Conservation (phyloP, 2,113 vertebrate species). For the Tamias sibiricus region DNA sequence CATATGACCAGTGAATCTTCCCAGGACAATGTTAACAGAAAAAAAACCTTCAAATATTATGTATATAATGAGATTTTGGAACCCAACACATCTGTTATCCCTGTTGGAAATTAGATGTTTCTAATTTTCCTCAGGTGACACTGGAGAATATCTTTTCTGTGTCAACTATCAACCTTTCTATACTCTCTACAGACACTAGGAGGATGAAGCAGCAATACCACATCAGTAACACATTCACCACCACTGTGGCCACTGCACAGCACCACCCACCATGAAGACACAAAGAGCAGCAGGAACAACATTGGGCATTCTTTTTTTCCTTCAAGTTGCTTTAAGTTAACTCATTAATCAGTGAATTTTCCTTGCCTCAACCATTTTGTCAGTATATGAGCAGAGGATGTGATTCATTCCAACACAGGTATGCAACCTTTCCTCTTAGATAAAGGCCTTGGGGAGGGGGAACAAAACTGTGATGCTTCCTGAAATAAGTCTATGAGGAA, state of each 20-base stretch:
- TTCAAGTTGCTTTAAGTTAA: not conserved
- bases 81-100: not conserved
- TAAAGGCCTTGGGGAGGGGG: not conserved
- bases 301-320: not conserved
- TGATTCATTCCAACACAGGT: not conserved
- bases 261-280: not conserved
- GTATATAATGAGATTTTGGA: not conserved
- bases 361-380: not conserved
- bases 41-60: not conserved
- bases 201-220: not conserved
- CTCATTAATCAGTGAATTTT: not conserved
- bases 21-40: not conserved
- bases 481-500: not conserved
- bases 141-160: not conserved
- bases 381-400: not conserved
- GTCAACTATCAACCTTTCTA: not conserved
- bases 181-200: not conserved
- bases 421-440: not conserved
- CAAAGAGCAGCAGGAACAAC: not conserved
- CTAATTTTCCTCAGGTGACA: not conserved
- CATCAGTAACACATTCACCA: accelerated
- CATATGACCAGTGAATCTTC: not conserved
- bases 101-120: not conserved
- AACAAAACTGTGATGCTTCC: not conserved
- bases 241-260: accelerated